A percentile compares a stretch with the other conserved stretches of the same genome.
Evolutionary conservation across 1,140 invertebrate genomes (phyloP).

Genomic region (Dendrolimus kikuchii): DNA sequence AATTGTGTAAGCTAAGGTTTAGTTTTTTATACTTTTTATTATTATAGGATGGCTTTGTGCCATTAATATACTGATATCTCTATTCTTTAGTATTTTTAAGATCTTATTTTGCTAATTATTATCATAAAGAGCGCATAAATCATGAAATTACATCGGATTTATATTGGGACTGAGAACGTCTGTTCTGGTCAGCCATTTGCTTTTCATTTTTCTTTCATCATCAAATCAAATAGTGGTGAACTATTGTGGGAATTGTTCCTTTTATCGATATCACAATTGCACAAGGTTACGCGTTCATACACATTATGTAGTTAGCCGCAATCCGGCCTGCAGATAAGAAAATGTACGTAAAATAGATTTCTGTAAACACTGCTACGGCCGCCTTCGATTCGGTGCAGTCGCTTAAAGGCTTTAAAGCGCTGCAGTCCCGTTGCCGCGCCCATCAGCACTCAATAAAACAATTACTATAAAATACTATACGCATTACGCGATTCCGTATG

Average conservation of each 20-base stretch:
- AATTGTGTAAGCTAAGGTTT: slow-evolving; percentile 46
- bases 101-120: slow-evolving; percentile 66
- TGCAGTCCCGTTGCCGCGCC: too few relatives aligned
- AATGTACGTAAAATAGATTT: too few relatives aligned
- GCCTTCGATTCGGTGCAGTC: too few relatives aligned
- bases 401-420: too few relatives aligned
- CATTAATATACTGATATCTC: slow-evolving; percentile 40
- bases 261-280: too few relatives aligned
- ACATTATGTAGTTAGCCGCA: too few relatives aligned
- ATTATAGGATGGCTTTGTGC: slow-evolving; percentile 32
- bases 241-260: background rate
- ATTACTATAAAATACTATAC: too few relatives aligned
- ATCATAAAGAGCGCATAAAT: slow-evolving; percentile 64
- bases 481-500: too few relatives aligned
- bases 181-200: slow-evolving; percentile 68
- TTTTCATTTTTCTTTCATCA: slow-evolving; percentile 49
- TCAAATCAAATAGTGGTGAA: slow-evolving; percentile 18
- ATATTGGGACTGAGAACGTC: slow-evolving; percentile 51
- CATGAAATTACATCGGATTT: slow-evolving; percentile 67
- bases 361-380: too few relatives aligned
- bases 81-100: slow-evolving; percentile 42
- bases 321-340: too few relatives aligned
- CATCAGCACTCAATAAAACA: too few relatives aligned
- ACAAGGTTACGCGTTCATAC: too few relatives aligned
- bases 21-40: slow-evolving; percentile 30